Conservation (phyloP, 1,140 invertebrate genomes). For the Listronotus oregonensis region DNA sequence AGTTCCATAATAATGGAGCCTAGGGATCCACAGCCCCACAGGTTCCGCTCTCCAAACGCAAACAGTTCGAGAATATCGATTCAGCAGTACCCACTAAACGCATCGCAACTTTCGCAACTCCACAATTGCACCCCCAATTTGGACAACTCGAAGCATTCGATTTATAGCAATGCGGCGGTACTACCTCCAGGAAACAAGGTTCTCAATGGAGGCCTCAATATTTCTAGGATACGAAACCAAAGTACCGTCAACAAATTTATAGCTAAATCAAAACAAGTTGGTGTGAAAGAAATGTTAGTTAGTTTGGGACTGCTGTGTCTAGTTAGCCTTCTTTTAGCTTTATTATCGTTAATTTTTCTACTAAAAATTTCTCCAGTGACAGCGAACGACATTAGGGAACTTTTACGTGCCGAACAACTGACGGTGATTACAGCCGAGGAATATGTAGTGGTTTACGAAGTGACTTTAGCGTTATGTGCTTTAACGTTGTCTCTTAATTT, state of each 20-base stretch:
- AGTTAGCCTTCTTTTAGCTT: conserved; percentile 79
- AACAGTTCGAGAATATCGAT: conserved; percentile 46
- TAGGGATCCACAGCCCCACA: conserved; percentile 40
- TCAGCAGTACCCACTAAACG: conserved; percentile 50
- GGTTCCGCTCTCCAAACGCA: conserved; percentile 43
- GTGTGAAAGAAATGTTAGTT: conserved; percentile 80
- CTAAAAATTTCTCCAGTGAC: conserved; percentile 78
- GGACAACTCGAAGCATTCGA: conserved; percentile 71
- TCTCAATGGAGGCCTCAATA: conserved; percentile 62
- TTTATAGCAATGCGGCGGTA: conserved; percentile 62
- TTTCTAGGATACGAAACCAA: conserved; percentile 55
- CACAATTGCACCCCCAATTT: conserved; percentile 33
- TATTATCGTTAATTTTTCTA: conserved; percentile 83
- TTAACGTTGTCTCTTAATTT: conserved; percentile 85
- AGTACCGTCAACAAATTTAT: conserved; percentile 60
- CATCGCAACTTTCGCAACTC: conserved; percentile 45
- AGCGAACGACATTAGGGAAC: conserved; percentile 59
- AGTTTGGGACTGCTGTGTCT: conserved; percentile 84
- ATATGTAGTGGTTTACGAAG: conserved; percentile 87
- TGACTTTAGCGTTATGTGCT: conserved; percentile 85
- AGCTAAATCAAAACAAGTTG: conserved; percentile 58
- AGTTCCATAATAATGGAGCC: conserved; percentile 52
- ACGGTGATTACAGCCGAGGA: conserved; percentile 72
- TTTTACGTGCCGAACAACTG: conserved; percentile 62
- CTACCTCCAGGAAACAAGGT: conserved; percentile 54